These are phyloP conservation scores for Sminthurinus aureus DNA, from an alignment of 2,888 invertebrate species.

Conservation along the genomic window DNA sequence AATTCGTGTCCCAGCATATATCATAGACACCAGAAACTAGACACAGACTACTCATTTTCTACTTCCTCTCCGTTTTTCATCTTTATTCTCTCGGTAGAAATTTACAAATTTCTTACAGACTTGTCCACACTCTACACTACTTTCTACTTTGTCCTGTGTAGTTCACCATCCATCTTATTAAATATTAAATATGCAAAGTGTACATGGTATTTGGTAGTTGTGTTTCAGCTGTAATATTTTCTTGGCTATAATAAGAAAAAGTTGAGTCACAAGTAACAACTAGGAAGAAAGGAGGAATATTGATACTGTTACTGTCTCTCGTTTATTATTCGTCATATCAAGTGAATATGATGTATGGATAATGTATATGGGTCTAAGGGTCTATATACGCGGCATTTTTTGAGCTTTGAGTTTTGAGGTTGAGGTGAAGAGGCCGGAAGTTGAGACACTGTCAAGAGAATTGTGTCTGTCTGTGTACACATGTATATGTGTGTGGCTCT, in stretches of 20 bases:
- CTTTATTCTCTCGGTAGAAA: not conserved
- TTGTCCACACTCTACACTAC: too few relatives aligned
- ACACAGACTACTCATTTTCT: not conserved
- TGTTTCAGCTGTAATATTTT: too few relatives aligned
- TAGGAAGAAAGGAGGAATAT: not conserved
- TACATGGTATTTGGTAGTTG: too few relatives aligned
- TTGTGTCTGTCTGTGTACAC: not conserved
- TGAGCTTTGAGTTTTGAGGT: constrained; percentile 9
- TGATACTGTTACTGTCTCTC: not conserved
- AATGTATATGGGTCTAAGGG: not conserved
- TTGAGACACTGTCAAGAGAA: not conserved
- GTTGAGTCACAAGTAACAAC: too few relatives aligned
- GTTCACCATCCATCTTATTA: too few relatives aligned
- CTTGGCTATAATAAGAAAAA: too few relatives aligned
- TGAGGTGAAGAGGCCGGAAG: constrained; percentile 20
- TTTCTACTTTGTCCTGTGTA: too few relatives aligned
- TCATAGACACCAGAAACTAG: too few relatives aligned
- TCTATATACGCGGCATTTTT: not conserved
- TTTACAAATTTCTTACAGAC: too few relatives aligned
- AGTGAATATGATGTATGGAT: too few relatives aligned
- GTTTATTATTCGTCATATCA: not conserved
- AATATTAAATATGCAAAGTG: too few relatives aligned
- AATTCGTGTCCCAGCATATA: not conserved
- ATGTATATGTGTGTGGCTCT: not conserved
- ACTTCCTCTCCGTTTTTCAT: not conserved